Evolutionary conservation across 2,113 vertebrate species (phyloP).

Genomic region (Lampris megalopsis): DNA sequence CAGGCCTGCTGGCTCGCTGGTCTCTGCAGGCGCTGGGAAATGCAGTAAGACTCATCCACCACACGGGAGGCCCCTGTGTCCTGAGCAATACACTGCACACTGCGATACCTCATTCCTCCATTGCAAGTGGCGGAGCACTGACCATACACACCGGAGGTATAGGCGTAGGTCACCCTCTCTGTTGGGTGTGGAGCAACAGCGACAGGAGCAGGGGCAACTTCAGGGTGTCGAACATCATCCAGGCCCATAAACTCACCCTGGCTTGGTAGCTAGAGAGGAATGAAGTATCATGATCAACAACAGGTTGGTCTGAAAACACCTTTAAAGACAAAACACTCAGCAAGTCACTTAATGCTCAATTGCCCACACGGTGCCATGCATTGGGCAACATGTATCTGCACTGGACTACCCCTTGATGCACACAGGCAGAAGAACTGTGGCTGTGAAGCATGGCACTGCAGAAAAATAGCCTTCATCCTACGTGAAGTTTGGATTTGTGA

Average conservation of each 20-base stretch:
- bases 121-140: conserved; percentile 88
- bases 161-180: conserved; percentile 63
- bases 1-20: conserved; percentile 85
- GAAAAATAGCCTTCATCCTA: neutral
- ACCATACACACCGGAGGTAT: conserved; percentile 82
- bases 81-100: conserved; percentile 81
- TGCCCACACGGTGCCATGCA: no score
- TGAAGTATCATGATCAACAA: neutral
- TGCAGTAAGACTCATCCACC: conserved; percentile 81
- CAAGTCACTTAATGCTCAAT: no score
- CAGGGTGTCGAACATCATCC: conserved; percentile 46
- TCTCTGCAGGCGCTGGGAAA: conserved; percentile 73
- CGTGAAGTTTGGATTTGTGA: neutral
- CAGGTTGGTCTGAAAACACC: neutral
- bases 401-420: no score
- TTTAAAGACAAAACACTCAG: neutral
- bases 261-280: conserved; percentile 40
- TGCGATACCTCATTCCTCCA: conserved; percentile 87
- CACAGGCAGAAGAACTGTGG: no score
- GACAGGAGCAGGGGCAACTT: conserved; percentile 17
- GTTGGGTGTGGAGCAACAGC: conserved; percentile 28
- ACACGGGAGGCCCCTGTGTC: conserved; percentile 72
- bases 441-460: neutral
- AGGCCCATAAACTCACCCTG: conserved; percentile 64
- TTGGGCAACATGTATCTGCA: no score